A percentile compares a stretch with the other conserved stretches of the same genome.
Conservation (phyloP, 2,888 invertebrate species). For the Oithona nana region DNA sequence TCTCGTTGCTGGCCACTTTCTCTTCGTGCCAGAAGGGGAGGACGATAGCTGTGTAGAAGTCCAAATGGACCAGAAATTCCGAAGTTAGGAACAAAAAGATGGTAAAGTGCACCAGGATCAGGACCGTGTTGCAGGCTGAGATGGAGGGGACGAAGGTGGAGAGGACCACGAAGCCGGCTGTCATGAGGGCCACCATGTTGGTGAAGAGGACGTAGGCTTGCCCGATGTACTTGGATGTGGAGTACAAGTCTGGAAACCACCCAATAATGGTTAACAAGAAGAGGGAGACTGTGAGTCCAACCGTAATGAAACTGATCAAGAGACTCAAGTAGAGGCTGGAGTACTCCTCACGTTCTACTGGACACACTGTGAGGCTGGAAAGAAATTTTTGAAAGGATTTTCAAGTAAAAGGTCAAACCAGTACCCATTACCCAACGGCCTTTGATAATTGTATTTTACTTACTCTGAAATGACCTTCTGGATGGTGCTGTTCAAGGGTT, state of each 20-base stretch:
- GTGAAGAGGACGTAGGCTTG: background rate
- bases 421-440: too few relatives aligned
- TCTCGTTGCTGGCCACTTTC: background rate
- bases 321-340: background rate
- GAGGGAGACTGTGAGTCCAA: background rate
- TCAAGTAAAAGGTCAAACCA: too few relatives aligned
- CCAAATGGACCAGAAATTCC: background rate
- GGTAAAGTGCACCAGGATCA: background rate
- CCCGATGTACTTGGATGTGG: background rate
- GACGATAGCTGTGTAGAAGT: constrained; percentile 3
- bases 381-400: too few relatives aligned
- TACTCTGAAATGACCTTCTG: too few relatives aligned
- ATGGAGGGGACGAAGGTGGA: background rate
- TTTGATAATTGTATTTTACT: too few relatives aligned
- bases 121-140: background rate
- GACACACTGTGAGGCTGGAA: too few relatives aligned
- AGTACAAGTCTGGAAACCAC: constrained; percentile 1
- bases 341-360: too few relatives aligned
- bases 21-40: constrained; percentile 1
- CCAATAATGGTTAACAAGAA: background rate
- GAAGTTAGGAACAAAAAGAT: background rate
- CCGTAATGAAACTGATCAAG: background rate
- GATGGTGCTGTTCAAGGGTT: too few relatives aligned
- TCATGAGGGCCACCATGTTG: background rate
- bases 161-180: background rate